phyloP scores from a whole-genome alignment of 2,797 vertebrate species.

The Cuniculus paca region DNA sequence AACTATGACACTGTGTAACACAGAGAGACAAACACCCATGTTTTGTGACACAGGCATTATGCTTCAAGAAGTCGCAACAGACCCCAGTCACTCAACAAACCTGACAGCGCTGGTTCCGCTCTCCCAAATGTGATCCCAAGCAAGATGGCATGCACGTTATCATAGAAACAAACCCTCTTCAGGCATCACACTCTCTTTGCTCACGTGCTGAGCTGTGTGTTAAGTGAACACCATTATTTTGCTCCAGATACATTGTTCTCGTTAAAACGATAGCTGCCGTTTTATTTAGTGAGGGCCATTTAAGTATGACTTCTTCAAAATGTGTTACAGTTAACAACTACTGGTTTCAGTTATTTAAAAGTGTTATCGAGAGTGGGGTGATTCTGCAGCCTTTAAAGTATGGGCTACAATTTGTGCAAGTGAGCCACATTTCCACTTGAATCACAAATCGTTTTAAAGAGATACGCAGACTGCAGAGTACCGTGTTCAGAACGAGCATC shows the following conservation, averaged over 20 bases:
- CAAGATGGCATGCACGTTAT: neutral
- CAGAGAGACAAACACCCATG: neutral
- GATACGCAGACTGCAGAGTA: neutral
- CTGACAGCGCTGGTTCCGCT: neutral
- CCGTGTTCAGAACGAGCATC: constrained; percentile 24
- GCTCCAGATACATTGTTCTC: neutral
- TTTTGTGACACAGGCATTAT: constrained; percentile 25
- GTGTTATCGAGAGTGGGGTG: neutral
- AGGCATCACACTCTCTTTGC: neutral
- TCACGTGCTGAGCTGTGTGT: neutral
- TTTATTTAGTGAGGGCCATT: neutral
- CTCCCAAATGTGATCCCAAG: neutral
- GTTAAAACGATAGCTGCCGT: neutral
- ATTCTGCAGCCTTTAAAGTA: neutral
- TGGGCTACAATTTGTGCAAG: neutral
- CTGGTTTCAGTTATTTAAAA: constrained; percentile 18
- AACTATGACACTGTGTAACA: constrained; percentile 29
- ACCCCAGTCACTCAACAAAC: neutral
- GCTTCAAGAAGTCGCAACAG: neutral
- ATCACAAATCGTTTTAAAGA: constrained; percentile 44
- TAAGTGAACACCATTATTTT: neutral
- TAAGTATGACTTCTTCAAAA: neutral
- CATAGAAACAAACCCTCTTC: neutral
- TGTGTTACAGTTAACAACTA: constrained; percentile 28
- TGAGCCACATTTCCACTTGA: constrained; percentile 24